Evolutionary conservation across 2,888 invertebrate genomes (phyloP).

Genomic region (Pardosa pseudoannulata): DNA sequence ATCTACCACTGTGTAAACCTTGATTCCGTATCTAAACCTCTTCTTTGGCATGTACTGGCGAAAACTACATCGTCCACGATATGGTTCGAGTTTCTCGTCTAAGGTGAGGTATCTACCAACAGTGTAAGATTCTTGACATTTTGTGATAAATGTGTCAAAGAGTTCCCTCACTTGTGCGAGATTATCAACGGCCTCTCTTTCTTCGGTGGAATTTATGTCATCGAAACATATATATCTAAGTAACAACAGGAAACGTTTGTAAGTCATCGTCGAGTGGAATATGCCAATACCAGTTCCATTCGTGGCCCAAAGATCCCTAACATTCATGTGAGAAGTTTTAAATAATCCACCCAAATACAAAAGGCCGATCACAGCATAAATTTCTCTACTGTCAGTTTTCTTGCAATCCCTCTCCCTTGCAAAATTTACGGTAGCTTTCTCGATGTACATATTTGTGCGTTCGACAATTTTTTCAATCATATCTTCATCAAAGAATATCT

Average conservation of each 20-base stretch:
- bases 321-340: conserved; percentile 22
- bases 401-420: conserved; percentile 22
- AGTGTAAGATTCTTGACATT: conserved; percentile 24
- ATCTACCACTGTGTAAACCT: conserved; percentile 35
- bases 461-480: not conserved
- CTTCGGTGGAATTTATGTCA: not conserved
- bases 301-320: conserved; percentile 18
- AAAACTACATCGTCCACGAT: conserved; percentile 36
- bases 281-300: conserved; percentile 8
- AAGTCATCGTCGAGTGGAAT: conserved; percentile 19
- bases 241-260: not conserved
- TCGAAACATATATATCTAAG: not conserved
- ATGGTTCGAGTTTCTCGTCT: conserved; percentile 36
- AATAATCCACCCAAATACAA: conserved; percentile 24
- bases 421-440: conserved; percentile 16
- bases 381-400: conserved; percentile 8
- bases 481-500: conserved; percentile 4
- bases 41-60: conserved; percentile 42
- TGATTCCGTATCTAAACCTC: conserved; percentile 38
- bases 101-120: conserved; percentile 36
- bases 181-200: not conserved
- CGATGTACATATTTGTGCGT: conserved; percentile 32
- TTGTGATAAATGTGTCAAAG: not conserved
- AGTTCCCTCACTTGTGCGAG: not conserved
- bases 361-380: conserved; percentile 20